phyloP scores from a whole-genome alignment of 1,140 invertebrate genomes.

The Babylonia areolata region DNA sequence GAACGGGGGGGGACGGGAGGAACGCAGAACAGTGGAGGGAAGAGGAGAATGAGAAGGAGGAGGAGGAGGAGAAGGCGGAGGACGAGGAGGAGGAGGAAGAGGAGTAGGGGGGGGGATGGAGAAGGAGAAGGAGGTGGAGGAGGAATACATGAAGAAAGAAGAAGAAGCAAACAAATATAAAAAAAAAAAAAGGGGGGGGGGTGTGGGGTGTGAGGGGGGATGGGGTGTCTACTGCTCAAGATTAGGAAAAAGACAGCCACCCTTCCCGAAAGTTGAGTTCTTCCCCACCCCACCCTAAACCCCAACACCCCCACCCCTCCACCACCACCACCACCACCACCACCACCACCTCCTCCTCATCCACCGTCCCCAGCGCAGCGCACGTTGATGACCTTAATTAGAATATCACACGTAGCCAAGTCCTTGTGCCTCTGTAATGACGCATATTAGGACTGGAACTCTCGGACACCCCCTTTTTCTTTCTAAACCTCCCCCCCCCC shows the following conservation, averaged over 20 bases:
- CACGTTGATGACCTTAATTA: conserved; percentile 7
- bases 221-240: no score
- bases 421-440: neutral
- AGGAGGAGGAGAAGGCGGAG: neutral
- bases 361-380: neutral
- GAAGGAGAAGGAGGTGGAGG: no score
- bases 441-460: conserved; percentile 7
- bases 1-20: no score
- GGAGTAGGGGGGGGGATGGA: neutral
- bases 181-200: neutral
- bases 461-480: neutral
- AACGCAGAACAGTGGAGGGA: no score
- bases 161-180: neutral
- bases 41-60: no score
- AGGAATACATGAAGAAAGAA: neutral
- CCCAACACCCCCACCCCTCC: neutral
- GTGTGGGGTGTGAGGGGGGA: neutral
- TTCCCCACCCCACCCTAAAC: neutral
- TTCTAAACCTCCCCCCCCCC: neutral
- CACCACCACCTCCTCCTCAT: neutral
- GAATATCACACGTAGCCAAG: conserved; percentile 1
- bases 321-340: neutral
- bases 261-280: no score
- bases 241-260: no score
- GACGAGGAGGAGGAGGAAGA: neutral